Percentiles rank a stretch among this genome's conserved stretches.
Conservation (phyloP, 2,888 invertebrate species). For the Mythimna impura region DNA sequence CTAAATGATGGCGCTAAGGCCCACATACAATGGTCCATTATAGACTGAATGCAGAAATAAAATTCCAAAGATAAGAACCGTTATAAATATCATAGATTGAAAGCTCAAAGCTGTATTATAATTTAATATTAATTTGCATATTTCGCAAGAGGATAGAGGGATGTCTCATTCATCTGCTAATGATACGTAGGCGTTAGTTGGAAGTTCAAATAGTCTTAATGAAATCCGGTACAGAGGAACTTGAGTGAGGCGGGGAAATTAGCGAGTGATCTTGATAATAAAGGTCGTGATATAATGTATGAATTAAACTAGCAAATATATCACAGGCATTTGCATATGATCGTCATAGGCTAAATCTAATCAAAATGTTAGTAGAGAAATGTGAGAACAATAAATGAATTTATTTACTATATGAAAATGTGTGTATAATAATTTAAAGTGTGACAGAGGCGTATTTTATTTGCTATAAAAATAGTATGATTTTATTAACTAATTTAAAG, state of each 20-base stretch:
- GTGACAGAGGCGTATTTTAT: no score
- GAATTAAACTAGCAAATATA: background rate
- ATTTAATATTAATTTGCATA: conserved; percentile 39
- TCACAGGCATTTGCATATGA: no score
- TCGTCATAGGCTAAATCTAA: no score
- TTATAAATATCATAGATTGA: background rate
- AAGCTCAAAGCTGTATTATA: conserved; percentile 1
- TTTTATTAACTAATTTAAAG: no score
- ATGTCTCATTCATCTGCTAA: conserved; percentile 39
- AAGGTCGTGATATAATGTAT: background rate
- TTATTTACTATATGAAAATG: background rate
- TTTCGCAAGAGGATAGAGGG: conserved; percentile 30
- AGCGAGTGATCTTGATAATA: conserved; percentile 9
- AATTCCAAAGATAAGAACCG: no score
- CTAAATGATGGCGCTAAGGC: no score
- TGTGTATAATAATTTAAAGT: no score
- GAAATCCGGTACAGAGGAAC: conserved; percentile 43
- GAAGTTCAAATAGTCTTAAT: conserved; percentile 59
- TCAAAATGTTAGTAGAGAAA: background rate
- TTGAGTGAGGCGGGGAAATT: conserved; percentile 6
- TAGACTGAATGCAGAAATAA: no score
- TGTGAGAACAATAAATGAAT: background rate
- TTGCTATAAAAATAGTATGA: no score
- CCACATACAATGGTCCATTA: no score
- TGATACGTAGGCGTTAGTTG: conserved; percentile 57